Conservation (phyloP, 30 jellyfish, hydroid and myxozoan genomes). For the Cassiopea xamachana region DNA sequence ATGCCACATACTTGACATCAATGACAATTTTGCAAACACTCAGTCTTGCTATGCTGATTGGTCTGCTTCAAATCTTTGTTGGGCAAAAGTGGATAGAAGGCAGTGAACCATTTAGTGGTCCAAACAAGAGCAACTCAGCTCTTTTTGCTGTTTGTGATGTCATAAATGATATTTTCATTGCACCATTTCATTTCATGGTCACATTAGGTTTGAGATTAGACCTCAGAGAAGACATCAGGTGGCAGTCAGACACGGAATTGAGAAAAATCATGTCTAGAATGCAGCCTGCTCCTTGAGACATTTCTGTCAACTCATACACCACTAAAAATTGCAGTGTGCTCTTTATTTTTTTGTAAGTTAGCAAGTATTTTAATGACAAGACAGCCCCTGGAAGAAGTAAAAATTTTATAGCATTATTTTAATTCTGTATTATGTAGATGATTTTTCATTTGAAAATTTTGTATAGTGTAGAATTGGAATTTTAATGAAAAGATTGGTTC, state of each 20-base stretch:
- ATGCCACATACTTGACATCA: constrained; percentile 70
- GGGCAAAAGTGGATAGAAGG: constrained; percentile 90
- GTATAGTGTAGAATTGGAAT: no score
- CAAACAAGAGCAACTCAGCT: constrained; percentile 59
- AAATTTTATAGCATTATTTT: no score
- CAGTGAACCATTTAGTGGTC: constrained; percentile 73
- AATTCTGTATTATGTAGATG: no score
- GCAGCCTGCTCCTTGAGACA: constrained; percentile 70
- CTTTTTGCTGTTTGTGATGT: constrained; percentile 67
- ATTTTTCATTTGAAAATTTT: no score
- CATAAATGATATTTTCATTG: constrained; percentile 65
- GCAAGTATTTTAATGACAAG: no score
- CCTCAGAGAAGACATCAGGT: constrained; percentile 63
- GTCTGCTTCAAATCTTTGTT: constrained; percentile 58
- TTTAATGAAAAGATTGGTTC: no score
- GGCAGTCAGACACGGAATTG: constrained; percentile 76
- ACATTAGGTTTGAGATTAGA: constrained; percentile 74
- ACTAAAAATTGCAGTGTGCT: no score
- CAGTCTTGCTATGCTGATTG: constrained; percentile 62
- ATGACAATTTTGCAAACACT: constrained; percentile 62
- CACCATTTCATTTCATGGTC: constrained; percentile 72
- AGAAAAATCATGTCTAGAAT: constrained; percentile 71
- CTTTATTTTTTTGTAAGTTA: no score
- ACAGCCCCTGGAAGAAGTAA: no score
- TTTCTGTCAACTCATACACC: background rate